These are phyloP conservation scores for Diuraphis noxia DNA, from an alignment of 1,140 invertebrate species.

Conservation along the genomic window DNA sequence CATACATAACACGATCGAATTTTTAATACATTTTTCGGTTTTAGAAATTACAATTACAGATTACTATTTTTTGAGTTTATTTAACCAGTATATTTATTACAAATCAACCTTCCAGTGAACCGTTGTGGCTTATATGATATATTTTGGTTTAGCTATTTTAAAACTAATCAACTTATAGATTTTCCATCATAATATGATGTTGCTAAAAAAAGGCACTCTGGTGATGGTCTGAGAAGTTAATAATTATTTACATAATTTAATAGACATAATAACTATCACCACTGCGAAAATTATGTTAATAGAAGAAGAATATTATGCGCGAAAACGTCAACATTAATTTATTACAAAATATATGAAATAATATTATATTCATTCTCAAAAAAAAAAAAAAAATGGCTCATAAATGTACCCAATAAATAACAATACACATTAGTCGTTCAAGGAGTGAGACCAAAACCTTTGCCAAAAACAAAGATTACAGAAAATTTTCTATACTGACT, in stretches of 20 bases:
- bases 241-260: neutral
- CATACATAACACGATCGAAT: neutral
- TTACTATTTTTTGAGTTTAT: neutral
- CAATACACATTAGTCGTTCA: neutral
- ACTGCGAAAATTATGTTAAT: neutral
- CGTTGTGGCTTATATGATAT: neutral
- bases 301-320: neutral
- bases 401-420: neutral
- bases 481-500: neutral
- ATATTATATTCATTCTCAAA: neutral
- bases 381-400: neutral
- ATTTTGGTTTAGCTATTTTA: neutral
- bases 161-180: neutral
- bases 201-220: neutral
- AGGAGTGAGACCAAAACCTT: neutral
- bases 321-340: neutral
- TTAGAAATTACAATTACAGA: neutral
- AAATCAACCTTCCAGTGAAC: neutral
- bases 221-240: neutral
- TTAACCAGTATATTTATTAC: neutral
- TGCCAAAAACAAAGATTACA: neutral
- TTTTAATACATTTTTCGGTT: neutral
- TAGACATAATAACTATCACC: neutral
- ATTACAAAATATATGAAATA: neutral
- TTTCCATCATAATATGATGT: neutral